These are phyloP conservation scores for Haemorhous mexicanus DNA, from an alignment of 2,113 vertebrate genomes.

Conservation along the genomic window DNA sequence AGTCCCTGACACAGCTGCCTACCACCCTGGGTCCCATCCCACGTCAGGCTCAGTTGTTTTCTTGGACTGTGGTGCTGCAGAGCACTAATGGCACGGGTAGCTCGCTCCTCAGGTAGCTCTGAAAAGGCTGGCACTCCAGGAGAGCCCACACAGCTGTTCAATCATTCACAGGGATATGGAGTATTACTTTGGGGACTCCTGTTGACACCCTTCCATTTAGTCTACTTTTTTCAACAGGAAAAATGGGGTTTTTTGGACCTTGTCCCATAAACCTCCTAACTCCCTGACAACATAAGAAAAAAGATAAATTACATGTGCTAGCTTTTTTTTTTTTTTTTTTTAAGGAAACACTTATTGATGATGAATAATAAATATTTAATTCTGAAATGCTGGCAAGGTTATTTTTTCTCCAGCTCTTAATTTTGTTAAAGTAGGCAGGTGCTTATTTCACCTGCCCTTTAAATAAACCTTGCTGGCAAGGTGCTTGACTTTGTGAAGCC, in stretches of 20 bases:
- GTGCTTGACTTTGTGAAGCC: background rate
- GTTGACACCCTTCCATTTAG: background rate
- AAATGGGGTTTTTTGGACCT: background rate
- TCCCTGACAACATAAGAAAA: background rate
- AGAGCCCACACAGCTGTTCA: background rate
- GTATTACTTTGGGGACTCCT: background rate
- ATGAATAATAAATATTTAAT: background rate
- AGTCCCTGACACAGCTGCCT: background rate
- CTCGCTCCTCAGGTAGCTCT: background rate
- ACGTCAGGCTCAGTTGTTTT: background rate
- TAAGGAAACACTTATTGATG: background rate
- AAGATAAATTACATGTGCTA: background rate
- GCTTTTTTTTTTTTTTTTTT: background rate
- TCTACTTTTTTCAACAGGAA: background rate
- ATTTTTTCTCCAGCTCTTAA: background rate
- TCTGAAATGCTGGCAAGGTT: background rate
- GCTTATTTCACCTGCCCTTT: conserved; percentile 42
- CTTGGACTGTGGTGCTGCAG: background rate
- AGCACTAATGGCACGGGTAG: background rate
- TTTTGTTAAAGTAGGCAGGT: conserved; percentile 7
- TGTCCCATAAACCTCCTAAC: background rate
- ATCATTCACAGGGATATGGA: background rate
- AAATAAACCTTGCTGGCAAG: conserved; percentile 25
- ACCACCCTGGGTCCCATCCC: too few relatives aligned
- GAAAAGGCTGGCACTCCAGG: background rate